Evolutionary conservation across 2,888 invertebrate species (phyloP).

Genomic region (Lycocerus yunnanus): DNA sequence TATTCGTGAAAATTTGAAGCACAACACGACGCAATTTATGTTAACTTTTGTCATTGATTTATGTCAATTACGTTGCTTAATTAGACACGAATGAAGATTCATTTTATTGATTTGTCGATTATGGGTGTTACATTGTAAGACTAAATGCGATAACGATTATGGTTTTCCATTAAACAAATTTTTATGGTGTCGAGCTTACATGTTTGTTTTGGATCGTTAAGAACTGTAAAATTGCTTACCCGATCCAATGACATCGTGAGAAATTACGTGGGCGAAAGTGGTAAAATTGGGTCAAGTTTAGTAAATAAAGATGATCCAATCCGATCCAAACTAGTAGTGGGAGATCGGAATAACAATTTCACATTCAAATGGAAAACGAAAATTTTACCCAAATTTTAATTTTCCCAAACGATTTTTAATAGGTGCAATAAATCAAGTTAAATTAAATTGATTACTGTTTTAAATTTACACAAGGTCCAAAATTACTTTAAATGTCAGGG

Average conservation of each 20-base stretch:
- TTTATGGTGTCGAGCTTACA: background rate
- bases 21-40: background rate
- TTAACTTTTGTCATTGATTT: background rate
- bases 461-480: no score
- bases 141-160: background rate
- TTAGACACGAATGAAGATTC: background rate
- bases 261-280: background rate
- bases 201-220: background rate
- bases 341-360: no score
- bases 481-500: no score
- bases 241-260: background rate
- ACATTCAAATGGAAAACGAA: no score
- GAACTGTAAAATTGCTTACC: background rate
- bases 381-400: no score
- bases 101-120: background rate
- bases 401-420: no score
- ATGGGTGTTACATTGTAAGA: background rate
- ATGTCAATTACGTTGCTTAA: background rate
- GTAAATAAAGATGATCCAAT: background rate
- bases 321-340: background rate
- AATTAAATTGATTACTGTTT: no score
- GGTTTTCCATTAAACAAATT: background rate
- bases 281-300: background rate
- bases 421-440: no score
- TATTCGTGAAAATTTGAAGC: conserved; percentile 5